Evolutionary conservation across 2,113 vertebrate species (phyloP), one percentile per base, ranked within the genome.

Genomic region (Mesocricetus auratus): DNA sequence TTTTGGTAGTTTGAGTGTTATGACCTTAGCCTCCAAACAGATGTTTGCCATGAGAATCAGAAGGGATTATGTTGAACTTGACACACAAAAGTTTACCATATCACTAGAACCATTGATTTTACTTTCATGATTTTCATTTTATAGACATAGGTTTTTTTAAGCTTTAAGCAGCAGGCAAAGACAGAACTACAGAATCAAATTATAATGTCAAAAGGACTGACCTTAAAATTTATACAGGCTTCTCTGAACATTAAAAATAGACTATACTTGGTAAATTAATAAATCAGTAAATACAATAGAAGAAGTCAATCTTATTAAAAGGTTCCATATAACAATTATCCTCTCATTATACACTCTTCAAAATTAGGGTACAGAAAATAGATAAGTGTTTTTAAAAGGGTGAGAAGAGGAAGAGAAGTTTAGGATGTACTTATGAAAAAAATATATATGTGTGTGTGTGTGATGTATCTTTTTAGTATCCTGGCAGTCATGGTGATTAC

Each of bases 241-340:
- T 12, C 19, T 64, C 56, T 60, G 47, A 4, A 74, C 86, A 16
- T 81, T 50, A 90, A 92, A 94, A 73, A 42, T 31, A 79, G 94
- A 86, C 62, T 21, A 0, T 86, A 73, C 21, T 56, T 89, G 91
- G 15, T 29, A 26, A 95, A 95, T 50, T 87, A 83, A 50, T 29
- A 93, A 87, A 73, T 36, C 3, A 79, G 62, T 89, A 92, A 4
- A 16, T 22, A 87, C 4, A 73, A 12, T 89, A 21, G 69, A 77
- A 86, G 16, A 71, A n/a, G 24, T 2, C 45, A 86, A 26, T n/a
- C 31, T 36, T 66, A 5, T 79, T 58, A 82, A 75, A 66, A 79
- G 11, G 4, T 56, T 62, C 58, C 8, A 53, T 39, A 36, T 13
- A 36, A 21, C 1, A 69, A 62, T 29, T 42, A 39, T 60, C 10